These are phyloP conservation scores for Hyposoter didymator DNA, from an alignment of 2,888 invertebrate species.

Conservation along the genomic window DNA sequence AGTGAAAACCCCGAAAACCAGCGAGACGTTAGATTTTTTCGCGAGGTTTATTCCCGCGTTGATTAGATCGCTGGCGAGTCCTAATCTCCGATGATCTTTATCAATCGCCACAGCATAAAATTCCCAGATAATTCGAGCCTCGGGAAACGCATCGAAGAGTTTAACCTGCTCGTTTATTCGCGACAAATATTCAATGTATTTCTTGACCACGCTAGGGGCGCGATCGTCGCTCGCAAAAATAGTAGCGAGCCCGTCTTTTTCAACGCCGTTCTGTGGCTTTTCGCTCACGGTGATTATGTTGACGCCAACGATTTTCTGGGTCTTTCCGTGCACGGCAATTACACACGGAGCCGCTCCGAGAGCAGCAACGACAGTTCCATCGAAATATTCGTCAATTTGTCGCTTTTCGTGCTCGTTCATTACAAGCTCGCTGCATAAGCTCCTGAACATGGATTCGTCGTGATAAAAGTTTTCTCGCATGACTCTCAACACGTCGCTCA, in stretches of 20 bases:
- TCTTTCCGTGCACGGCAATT: constrained; percentile 61
- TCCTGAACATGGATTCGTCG: constrained; percentile 73
- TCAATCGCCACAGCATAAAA: constrained; percentile 73
- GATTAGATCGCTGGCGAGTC: constrained; percentile 68
- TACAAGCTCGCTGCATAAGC: constrained; percentile 56
- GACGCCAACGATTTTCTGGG: constrained; percentile 67
- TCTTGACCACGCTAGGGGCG: constrained; percentile 56
- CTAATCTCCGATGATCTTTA: constrained; percentile 69
- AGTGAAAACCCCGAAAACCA: constrained; percentile 71
- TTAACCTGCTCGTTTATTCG: constrained; percentile 66
- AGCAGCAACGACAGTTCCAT: constrained; percentile 62
- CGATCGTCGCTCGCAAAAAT: constrained; percentile 28
- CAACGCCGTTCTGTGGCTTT: constrained; percentile 62
- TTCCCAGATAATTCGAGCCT: constrained; percentile 67
- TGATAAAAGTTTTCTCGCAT: constrained; percentile 71
- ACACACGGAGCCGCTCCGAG: constrained; percentile 70
- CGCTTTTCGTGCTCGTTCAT: constrained; percentile 53
- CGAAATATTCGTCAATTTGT: constrained; percentile 69
- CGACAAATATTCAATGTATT: constrained; percentile 71
- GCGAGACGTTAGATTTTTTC: constrained; percentile 46
- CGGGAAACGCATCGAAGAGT: constrained; percentile 65
- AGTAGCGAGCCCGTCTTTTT: constrained; percentile 14
- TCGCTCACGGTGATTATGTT: constrained; percentile 69
- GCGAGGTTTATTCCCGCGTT: constrained; percentile 66
- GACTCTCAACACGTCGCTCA: constrained; percentile 66